Base-by-base conservation (phyloP, 2,888 invertebrate species). In the Poecilus cupreus region DNA sequence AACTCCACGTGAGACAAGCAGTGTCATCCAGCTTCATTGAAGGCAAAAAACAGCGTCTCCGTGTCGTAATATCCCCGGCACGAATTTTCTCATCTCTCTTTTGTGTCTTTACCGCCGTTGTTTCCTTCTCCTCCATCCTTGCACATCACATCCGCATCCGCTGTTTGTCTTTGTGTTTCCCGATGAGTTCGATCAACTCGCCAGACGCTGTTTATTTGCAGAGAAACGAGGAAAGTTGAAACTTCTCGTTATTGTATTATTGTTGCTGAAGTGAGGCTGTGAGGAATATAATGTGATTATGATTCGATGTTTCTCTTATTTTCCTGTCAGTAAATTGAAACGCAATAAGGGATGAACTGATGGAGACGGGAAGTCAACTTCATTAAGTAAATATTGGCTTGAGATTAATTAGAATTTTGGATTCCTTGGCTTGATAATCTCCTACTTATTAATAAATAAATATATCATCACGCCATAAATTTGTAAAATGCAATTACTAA, bases 131-230 rank as follows among this genome's bases (percentile, higher is more conserved):
- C 32, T 57, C 22, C 11, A 8, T n/a, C 57, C 16, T 18, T 57
- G 2, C 18, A 32, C 32, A 32, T 32, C 18, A 32, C 32, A 32
- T 32, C n/a, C 16, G 26, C n/a, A 64, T 26, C 16, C 26, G 54
- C 18, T 32, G 37, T 64, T 64, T 64, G 64, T 64, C 64, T 60
- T 37, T 64, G 64, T 26, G 4, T 13, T 13, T 26, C 64, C 16
- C 32, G 18, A 64, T 64, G 64, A 37, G 64, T 64, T 64, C 64
- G 64, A 64, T 64, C 13, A 64, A 64, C 64, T 64, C 57, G 22
- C 57, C 49, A 16, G 49, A n/a, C 16, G 6, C 16, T 49, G 16
- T 49, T 49, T 49, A 49, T 49, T 49, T 49, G 0, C 2, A n/a
- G 49, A 16, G n/a, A n/a, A 16, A 16, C n/a, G 16, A 32, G 49